Conservation (phyloP, 2,888 invertebrate genomes). For the Dromius quadrimaculatus region DNA sequence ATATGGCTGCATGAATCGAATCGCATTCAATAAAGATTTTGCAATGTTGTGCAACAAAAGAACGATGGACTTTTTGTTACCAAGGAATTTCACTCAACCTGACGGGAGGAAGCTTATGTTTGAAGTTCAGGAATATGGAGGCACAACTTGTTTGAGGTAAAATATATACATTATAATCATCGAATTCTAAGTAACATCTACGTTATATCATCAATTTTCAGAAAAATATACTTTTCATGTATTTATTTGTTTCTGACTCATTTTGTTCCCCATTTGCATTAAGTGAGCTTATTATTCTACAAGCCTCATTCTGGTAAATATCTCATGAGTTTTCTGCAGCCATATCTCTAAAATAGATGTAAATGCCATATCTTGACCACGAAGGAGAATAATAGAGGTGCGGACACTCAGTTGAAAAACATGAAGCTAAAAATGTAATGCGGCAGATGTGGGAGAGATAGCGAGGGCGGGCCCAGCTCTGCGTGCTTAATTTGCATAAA, state of each 20-base stretch:
- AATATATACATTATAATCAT: neutral
- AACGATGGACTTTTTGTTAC: conserved; percentile 1
- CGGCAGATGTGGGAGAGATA: too few species aligned
- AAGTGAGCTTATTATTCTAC: too few species aligned
- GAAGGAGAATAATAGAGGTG: too few species aligned
- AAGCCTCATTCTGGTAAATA: too few species aligned
- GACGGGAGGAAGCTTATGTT: conserved; percentile 16
- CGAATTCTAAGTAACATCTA: neutral
- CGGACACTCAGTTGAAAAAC: too few species aligned
- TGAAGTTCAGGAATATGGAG: conserved; percentile 4
- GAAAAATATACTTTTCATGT: neutral
- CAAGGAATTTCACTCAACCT: conserved; percentile 9
- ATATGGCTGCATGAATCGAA: neutral
- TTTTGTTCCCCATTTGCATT: neutral
- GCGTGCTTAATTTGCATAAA: too few species aligned
- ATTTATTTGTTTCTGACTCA: neutral
- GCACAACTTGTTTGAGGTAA: conserved; percentile 18
- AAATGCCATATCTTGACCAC: too few species aligned
- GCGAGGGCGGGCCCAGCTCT: too few species aligned
- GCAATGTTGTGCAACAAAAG: neutral
- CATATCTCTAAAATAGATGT: too few species aligned
- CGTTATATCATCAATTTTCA: neutral
- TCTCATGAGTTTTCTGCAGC: too few species aligned
- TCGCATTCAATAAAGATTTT: conserved; percentile 8
- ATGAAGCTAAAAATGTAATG: too few species aligned